phyloP scores from a whole-genome alignment of 2,888 invertebrate species.

The Amiota mariae region DNA sequence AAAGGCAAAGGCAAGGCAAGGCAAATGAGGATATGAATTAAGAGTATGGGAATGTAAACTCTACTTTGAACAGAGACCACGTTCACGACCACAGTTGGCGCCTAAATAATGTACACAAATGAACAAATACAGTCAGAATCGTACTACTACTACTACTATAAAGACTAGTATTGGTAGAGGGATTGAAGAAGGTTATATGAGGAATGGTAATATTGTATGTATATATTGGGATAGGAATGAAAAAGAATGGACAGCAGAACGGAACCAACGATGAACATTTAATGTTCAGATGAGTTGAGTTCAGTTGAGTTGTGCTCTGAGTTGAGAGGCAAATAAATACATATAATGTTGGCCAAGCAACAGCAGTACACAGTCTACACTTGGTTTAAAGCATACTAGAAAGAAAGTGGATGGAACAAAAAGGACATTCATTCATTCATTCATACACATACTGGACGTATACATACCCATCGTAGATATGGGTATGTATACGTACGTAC shows the following conservation, averaged over 20 bases:
- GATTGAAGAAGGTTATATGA: neutral
- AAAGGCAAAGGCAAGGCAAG: no score
- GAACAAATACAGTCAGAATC: constrained; percentile 12
- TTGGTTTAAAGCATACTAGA: no score
- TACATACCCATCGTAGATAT: no score
- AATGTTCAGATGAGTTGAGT: neutral
- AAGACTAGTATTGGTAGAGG: neutral
- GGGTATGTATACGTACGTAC: neutral
- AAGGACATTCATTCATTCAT: no score
- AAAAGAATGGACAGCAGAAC: neutral
- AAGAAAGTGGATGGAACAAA: no score
- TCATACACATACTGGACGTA: no score
- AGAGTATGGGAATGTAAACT: no score
- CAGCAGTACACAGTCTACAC: neutral
- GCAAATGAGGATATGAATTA: no score
- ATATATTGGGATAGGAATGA: neutral
- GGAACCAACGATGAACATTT: neutral
- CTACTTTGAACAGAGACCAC: constrained; percentile 1
- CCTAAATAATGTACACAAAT: constrained; percentile 35
- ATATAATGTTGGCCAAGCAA: constrained; percentile 1
- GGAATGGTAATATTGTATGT: neutral
- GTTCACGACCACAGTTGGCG: constrained; percentile 17
- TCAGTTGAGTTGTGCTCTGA: neutral
- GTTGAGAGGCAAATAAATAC: constrained; percentile 16
- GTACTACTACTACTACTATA: no score